These are phyloP conservation scores for Tinamus guttatus DNA, from an alignment of 2,113 vertebrate species.

Conservation along the genomic window DNA sequence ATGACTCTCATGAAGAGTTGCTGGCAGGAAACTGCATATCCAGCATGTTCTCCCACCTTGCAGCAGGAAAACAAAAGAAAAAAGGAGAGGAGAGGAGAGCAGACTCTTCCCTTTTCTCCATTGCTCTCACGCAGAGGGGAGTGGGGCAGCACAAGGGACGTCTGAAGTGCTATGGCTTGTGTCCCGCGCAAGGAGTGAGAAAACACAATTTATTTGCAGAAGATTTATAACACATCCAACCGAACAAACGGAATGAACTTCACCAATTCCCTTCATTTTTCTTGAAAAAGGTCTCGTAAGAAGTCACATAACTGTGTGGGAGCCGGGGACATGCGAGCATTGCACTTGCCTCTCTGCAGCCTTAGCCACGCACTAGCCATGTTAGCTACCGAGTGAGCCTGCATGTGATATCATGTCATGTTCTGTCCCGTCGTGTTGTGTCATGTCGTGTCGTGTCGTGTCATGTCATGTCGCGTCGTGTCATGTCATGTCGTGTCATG, in stretches of 20 bases:
- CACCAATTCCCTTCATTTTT: background rate
- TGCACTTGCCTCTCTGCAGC: background rate
- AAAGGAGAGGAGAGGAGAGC: too few relatives aligned
- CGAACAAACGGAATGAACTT: background rate
- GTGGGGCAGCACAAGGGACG: background rate
- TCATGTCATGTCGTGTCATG: too few relatives aligned
- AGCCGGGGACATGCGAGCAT: too few relatives aligned
- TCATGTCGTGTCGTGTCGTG: too few relatives aligned
- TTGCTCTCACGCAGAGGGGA: rapidly evolving
- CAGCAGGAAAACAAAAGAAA: too few relatives aligned
- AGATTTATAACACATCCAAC: background rate
- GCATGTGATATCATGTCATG: too few relatives aligned
- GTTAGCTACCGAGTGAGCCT: too few relatives aligned
- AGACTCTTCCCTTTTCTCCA: too few relatives aligned
- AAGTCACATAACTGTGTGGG: background rate
- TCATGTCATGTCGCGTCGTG: too few relatives aligned
- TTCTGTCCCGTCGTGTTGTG: too few relatives aligned
- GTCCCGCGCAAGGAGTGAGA: too few relatives aligned
- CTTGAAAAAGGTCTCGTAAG: too few relatives aligned
- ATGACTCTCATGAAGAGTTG: background rate
- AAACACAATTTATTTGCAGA: background rate
- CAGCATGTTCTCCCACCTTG: background rate
- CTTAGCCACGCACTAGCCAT: background rate
- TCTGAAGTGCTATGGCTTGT: background rate
- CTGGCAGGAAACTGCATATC: rapidly evolving